Evolutionary conservation across 2,888 invertebrate genomes (phyloP).

Genomic region (Lissocephala sabroskyi): DNA sequence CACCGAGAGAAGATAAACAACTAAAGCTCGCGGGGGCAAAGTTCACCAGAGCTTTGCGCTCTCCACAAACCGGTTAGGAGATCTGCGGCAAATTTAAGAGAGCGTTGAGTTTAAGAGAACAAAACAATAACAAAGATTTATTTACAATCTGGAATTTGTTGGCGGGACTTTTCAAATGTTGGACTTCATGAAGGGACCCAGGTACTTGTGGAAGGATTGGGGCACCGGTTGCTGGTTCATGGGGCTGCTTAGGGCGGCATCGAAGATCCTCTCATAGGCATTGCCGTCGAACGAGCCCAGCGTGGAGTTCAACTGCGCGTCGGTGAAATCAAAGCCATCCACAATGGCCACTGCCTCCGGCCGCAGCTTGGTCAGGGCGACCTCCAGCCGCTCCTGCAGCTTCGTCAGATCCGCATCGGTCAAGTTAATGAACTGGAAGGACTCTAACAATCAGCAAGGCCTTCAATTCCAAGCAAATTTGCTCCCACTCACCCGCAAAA

Average conservation of each 20-base stretch:
- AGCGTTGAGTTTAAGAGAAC: no score
- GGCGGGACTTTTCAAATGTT: constrained; percentile 72
- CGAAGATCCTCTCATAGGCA: constrained; percentile 86
- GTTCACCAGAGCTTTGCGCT: no score
- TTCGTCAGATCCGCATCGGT: constrained; percentile 58
- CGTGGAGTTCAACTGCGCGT: constrained; percentile 83
- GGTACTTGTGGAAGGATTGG: constrained; percentile 75
- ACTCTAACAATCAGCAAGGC: no score
- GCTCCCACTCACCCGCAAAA: constrained; percentile 80
- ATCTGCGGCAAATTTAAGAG: no score
- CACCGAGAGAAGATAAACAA: no score
- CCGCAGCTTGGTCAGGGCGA: constrained; percentile 81
- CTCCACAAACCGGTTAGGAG: no score
- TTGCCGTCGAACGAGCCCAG: constrained; percentile 88
- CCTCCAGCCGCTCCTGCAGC: constrained; percentile 81
- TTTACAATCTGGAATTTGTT: no score
- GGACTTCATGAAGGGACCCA: constrained; percentile 80
- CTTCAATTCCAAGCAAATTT: no score
- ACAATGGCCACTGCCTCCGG: constrained; percentile 92
- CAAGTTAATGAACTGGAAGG: constrained; percentile 53
- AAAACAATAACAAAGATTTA: no score
- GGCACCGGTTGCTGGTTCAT: constrained; percentile 88
- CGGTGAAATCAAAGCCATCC: constrained; percentile 90
- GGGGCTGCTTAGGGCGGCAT: constrained; percentile 85
- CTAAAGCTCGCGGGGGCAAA: no score